Evolutionary conservation across 2,888 invertebrate genomes (phyloP).

Genomic region (Watsonalla cultraria): DNA sequence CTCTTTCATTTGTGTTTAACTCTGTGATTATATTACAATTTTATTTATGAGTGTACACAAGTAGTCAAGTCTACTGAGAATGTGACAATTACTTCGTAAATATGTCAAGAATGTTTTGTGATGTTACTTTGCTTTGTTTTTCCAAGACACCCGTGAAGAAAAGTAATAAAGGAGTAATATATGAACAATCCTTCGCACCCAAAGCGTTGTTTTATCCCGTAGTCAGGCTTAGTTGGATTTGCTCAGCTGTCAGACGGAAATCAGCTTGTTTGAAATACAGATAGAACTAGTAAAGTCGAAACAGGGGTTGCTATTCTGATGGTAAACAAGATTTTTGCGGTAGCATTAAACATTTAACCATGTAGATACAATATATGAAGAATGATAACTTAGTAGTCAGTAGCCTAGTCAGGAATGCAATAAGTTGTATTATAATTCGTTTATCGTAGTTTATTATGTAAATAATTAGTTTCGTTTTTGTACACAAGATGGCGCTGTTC

Average conservation of each 20-base stretch:
- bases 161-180: slow-evolving; percentile 18
- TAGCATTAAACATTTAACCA: too few relatives aligned
- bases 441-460: too few relatives aligned
- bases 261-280: slow-evolving; percentile 10
- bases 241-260: slow-evolving; percentile 27
- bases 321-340: background rate
- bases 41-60: background rate
- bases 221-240: slow-evolving; percentile 32
- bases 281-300: background rate
- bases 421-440: too few relatives aligned
- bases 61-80: too few relatives aligned
- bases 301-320: background rate
- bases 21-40: slow-evolving; percentile 18
- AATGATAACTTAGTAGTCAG: too few relatives aligned
- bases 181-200: slow-evolving; percentile 29
- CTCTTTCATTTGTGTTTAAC: slow-evolving; percentile 17
- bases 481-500: too few relatives aligned
- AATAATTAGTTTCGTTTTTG: too few relatives aligned
- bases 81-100: background rate
- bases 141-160: slow-evolving; percentile 14
- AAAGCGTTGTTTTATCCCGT: slow-evolving; percentile 33
- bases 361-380: too few relatives aligned
- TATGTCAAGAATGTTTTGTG: slow-evolving; percentile 19
- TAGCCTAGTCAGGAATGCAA: too few relatives aligned
- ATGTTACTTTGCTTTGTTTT: slow-evolving; percentile 22